Base-by-base conservation (phyloP, 53 echinoderm and acorn worm species). In the Holothuria leucospilota region DNA sequence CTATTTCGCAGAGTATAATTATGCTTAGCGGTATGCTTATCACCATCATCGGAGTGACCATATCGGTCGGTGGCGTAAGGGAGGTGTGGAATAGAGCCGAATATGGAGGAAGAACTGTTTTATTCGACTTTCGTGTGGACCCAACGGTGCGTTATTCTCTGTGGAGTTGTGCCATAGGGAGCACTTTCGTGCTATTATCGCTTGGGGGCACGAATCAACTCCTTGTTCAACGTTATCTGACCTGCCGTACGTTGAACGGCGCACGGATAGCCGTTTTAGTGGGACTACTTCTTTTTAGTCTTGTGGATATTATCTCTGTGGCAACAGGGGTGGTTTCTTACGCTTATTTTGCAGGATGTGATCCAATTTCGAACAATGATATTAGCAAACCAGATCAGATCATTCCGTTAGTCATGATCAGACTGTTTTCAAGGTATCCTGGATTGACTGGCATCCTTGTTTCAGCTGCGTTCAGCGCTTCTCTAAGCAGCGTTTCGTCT, bases 81-180 rank as follows among this genome's bases (percentile, higher is more conserved):
- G 79, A 79, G 34, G 29, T 79, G 1, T 24, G 46, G 21, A 18
- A 28, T 6, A 56, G 79, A 28, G 30, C 34, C 14, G 46, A 79
- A 79, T 28, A 79, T 13, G 79, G 79, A 58, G 58, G 60, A 59
- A 60, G 56, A 14, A 26, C n/a, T 53, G 29, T 34, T 20, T 51
- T 59, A 34, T 42, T 79, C 46, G 79, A 79, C 5, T 79, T 79
- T 58, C 23, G 29, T 59, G 9, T 79, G 8, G 60, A 79, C 79
- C 79, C 60, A 59, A 79, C 79, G 20, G 25, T 56, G 11, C 23
- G 79, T 16, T 79, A 79, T 27, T 79, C 79, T 13, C 40, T 79
- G 11, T 79, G 56, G 60, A 30, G 49, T 18, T 59, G 51, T 24
- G 26, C 59, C 26, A 79, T 79, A 11, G 79, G 79, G 3, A 59